Percentiles rank a stretch among this genome's conserved stretches.
These are phyloP conservation scores for Esperia sulphurella DNA, from an alignment of 2,888 invertebrate genomes.

Conservation along the genomic window DNA sequence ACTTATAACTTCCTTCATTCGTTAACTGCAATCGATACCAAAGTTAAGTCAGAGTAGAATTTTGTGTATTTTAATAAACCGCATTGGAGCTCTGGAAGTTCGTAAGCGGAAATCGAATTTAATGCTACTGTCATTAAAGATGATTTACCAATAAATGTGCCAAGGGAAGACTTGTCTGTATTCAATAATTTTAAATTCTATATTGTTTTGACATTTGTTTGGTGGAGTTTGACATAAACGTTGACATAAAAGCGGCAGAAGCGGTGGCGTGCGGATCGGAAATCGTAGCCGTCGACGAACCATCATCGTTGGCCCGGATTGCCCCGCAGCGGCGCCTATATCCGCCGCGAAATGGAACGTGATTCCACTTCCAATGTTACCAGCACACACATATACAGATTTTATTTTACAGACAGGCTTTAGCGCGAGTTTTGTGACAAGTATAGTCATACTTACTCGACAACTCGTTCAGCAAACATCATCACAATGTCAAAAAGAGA, in stretches of 20 bases:
- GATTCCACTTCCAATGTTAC: conserved; percentile 58
- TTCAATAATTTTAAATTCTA: neutral
- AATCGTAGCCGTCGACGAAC: conserved; percentile 63
- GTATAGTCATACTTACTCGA: neutral
- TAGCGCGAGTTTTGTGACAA: neutral
- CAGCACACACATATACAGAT: conserved; percentile 16
- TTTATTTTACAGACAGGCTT: neutral
- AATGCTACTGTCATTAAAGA: conserved; percentile 23
- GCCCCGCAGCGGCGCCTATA: conserved; percentile 60
- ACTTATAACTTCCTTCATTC: conserved; percentile 14
- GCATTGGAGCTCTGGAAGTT: conserved; percentile 20
- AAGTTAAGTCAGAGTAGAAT: conserved; percentile 20
- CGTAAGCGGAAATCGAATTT: conserved; percentile 32
- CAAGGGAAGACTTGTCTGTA: conserved; percentile 19
- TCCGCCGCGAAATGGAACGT: conserved; percentile 67
- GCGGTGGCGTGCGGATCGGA: conserved; percentile 47
- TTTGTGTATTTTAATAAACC: conserved; percentile 26
- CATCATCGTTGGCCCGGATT: conserved; percentile 57
- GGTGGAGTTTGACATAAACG: conserved; percentile 32
- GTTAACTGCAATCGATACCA: conserved; percentile 18
- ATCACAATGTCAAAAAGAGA: too few species aligned
- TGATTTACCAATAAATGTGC: conserved; percentile 15
- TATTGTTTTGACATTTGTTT: neutral
- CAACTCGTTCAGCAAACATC: neutral
- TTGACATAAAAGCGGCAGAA: too few species aligned